phyloP scores from a whole-genome alignment of 2,888 invertebrate genomes.

The Noctua comes region DNA sequence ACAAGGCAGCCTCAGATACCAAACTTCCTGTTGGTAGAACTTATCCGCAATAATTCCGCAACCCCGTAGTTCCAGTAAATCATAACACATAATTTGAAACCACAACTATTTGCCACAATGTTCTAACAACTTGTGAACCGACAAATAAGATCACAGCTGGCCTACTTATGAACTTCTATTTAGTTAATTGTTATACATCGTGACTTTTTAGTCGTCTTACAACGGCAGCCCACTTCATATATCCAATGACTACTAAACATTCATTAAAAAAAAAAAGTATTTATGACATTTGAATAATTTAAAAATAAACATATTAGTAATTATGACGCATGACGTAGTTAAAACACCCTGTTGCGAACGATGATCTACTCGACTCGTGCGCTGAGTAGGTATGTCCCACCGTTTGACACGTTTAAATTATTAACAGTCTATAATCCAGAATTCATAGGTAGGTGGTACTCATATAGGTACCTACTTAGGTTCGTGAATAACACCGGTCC shows the following conservation, averaged over 20 bases:
- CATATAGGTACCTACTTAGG: background rate
- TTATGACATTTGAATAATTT: too few relatives aligned
- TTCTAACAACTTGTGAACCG: background rate
- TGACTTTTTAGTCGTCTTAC: too few relatives aligned
- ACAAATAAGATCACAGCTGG: slow-evolving; percentile 17
- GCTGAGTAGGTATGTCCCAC: too few relatives aligned
- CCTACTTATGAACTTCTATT: background rate
- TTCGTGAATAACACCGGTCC: slow-evolving; percentile 28
- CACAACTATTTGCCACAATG: slow-evolving; percentile 34
- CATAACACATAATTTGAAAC: slow-evolving; percentile 21
- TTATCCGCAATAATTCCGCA: slow-evolving; percentile 6
- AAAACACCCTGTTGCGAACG: too few relatives aligned
- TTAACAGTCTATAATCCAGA: background rate
- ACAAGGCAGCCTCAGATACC: background rate
- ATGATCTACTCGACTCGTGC: too few relatives aligned
- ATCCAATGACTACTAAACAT: too few relatives aligned
- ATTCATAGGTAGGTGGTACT: background rate
- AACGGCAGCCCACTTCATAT: too few relatives aligned
- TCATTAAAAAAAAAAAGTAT: too few relatives aligned
- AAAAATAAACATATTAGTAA: too few relatives aligned
- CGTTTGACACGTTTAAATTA: too few relatives aligned
- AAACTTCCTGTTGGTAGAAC: background rate
- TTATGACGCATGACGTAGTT: too few relatives aligned
- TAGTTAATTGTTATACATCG: background rate
- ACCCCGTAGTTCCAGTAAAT: background rate